Conservation (phyloP, 1,140 invertebrate genomes). For the Brachionus angularis region DNA sequence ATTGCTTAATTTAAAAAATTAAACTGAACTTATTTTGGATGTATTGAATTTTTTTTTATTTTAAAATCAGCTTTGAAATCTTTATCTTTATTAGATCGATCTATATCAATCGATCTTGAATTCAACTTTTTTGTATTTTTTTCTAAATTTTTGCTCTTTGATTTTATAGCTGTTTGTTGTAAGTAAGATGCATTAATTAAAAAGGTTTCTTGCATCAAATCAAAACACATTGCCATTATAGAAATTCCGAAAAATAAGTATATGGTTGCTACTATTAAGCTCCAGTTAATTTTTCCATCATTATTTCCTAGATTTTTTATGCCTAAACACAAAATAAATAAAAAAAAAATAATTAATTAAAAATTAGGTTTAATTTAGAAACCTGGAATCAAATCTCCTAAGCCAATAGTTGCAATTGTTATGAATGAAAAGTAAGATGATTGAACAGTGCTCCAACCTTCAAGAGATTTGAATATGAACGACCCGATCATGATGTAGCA, state of each 20-base stretch:
- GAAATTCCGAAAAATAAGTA: conserved; percentile 37
- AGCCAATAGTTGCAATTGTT: conserved; percentile 35
- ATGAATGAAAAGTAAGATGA: conserved; percentile 35
- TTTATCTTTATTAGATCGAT: too few relatives aligned
- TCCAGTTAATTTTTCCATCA: not conserved
- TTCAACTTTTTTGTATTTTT: too few relatives aligned
- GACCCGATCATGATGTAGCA: not conserved
- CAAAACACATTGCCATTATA: conserved; percentile 42
- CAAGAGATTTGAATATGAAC: not conserved
- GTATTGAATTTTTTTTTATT: too few relatives aligned
- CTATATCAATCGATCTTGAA: too few relatives aligned
- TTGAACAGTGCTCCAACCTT: not conserved
- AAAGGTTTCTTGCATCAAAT: conserved; percentile 40
- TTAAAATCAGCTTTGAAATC: too few relatives aligned
- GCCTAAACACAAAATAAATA: conserved; percentile 37
- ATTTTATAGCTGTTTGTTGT: not conserved
- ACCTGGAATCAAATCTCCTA: not conserved
- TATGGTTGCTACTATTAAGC: not conserved
- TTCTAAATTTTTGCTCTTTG: not conserved
- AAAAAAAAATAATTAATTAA: not conserved
- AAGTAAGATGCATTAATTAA: conserved; percentile 15
- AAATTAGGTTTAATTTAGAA: not conserved
- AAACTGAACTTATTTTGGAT: too few relatives aligned
- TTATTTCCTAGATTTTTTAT: not conserved
- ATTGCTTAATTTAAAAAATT: too few relatives aligned